Percentiles rank a stretch among this genome's conserved stretches.
Conservation (phyloP, 2,797 vertebrate species). For the Pantherophis alleghaniensis region DNA sequence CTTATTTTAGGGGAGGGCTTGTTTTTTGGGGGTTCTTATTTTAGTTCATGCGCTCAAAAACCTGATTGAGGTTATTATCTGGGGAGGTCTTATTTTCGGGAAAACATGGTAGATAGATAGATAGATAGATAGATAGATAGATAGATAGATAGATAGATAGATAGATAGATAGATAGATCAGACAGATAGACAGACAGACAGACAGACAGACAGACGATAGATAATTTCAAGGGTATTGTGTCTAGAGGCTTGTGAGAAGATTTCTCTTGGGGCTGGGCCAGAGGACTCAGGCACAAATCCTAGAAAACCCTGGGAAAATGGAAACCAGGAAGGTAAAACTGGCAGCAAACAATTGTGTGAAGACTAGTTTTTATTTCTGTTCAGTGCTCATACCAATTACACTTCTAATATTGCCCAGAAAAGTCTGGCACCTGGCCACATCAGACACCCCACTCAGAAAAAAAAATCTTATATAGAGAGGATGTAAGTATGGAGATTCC, state of each 20-base stretch:
- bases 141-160: too few species aligned
- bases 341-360: not conserved
- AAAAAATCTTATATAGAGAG: not conserved
- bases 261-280: not conserved
- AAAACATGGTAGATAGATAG: too few species aligned
- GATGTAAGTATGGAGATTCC: not conserved
- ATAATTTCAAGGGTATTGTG: not conserved
- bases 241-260: not conserved
- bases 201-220: rapidly evolving
- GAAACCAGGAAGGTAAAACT: not conserved
- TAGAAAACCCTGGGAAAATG: not conserved
- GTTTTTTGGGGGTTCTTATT: too few species aligned
- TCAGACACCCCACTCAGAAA: not conserved
- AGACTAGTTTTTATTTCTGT: not conserved
- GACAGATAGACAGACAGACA: rapidly evolving
- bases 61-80: too few species aligned
- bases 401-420: not conserved
- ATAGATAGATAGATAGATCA: too few species aligned
- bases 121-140: too few species aligned
- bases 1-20: too few species aligned
- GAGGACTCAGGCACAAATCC: not conserved
- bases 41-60: too few species aligned
- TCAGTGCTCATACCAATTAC: not conserved
- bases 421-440: not conserved
- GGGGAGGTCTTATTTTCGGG: too few species aligned